Base-by-base conservation (phyloP, 2,797 vertebrate genomes). In the Adelosebastes latens region DNA sequence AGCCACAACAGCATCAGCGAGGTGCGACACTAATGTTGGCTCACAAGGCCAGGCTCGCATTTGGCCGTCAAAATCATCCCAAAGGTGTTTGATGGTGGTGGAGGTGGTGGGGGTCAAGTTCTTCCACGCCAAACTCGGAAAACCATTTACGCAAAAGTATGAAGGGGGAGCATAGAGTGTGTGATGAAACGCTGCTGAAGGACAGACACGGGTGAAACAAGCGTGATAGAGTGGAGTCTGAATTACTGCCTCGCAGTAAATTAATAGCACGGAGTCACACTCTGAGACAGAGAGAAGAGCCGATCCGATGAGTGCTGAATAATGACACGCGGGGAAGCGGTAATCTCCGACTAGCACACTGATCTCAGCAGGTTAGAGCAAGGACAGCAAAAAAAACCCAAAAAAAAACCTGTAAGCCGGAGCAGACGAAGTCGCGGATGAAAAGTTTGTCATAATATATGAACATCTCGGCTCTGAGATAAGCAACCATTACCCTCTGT, bases 271-370 rank as follows among this genome's bases (percentile, higher is more conserved):
- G 3, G 59, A 53, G 77, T 53, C 16, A 3, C 72, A 64, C 62
- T 75, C 61, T 24, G 53, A 79, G 81, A 80, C 49, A 6, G 75
- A 39, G 69, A 73, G 81, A n/a, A 18, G 62, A 79, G 80, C 13
- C 4, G 46, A 88, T 87, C 74, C 29, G 76, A 83, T 69, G 81
- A 88, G 85, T 5, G 80, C 73, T 88, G 92, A 94, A 88, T 88
- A 86, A 92, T 90, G 87, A 90, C 83, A 75, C 68, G 10, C 14
- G 2, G 75, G 53, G 84, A 80, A 25, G 78, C 72, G 16, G 62
- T 83, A 87, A 90, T 91, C 91, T 89, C 80, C 36, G 74, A 49
- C 72, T 53, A 58, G 39, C 65, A 70, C 82, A 25, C 84, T 73
- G 69, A 90, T 92, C 84, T 85, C 42, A 55, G 70, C 78, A 61